Base-by-base conservation (phyloP, 2,113 vertebrate genomes). In the Mastomys natalensis region DNA sequence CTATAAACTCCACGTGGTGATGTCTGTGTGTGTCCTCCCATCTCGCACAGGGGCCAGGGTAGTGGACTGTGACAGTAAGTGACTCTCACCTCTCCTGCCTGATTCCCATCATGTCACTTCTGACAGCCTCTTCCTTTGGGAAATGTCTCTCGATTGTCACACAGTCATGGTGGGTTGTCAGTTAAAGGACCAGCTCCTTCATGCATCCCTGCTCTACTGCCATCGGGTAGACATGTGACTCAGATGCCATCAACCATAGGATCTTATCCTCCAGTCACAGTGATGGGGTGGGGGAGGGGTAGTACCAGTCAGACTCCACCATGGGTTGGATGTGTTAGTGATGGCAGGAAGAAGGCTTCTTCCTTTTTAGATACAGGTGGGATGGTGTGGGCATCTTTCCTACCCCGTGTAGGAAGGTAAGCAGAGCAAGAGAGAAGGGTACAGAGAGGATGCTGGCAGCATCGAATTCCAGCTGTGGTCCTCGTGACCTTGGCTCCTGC, bases 91-190 rank as follows among this genome's bases (percentile, higher is more conserved):
- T 55, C 70, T 82, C 66, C 48, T n/a, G 31, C 43, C 87, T 89
- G 24, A 73, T 91, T 90, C 76, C 62, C 34, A 37, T 86, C 55
- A 26, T 64, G 58, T 62, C n/a, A 78, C 5, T 87, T 93, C 68
- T 86, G 82, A 55, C 82, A 89, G 82, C 55, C 5, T 60, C 58
- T 95, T 95, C 58, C 77, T 95, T 62, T 90, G 95, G 89, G 72
- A 89, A 84, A 87, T 31, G 68, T 31, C 64, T 78, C 62, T 45
- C 17, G 66, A 19, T 82, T 45, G 29, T 92, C 68, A 66, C 62
- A 60, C 17, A 74, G 21, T 43, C 66, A 76, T 81, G 4, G 21
- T 76, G 68, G 70, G 48, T 24, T 90, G 64, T 60, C 53, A 60
- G 21, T 80, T 92, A 51, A 87, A 31, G 21, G 51, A 58, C 43